Evolutionary conservation across 2,113 vertebrate species (phyloP), one percentile per base, ranked within the genome.

Genomic region (Electrona antarctica): DNA sequence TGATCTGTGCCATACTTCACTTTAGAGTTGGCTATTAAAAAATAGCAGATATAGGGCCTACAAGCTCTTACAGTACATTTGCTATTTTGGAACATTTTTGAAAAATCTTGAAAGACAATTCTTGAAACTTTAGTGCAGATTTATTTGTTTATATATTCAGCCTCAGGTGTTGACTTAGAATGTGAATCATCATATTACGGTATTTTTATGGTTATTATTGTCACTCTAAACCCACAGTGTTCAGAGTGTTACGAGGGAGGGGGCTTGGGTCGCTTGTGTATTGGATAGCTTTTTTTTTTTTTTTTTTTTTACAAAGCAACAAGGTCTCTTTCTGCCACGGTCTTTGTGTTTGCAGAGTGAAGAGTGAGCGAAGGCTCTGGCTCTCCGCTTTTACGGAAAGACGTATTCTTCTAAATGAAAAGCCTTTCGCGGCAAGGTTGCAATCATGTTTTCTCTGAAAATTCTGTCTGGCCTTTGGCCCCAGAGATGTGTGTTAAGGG

Each of bases 321-420:
- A 89, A 90, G 90, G 88, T 90, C 84, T 82, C 63, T 76, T 67
- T 67, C 54, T 76, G 79, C 76, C 47, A 4, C 9, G 59, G 77
- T 86, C 61, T 87, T 88, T 91, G 80, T 87, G 73, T n/a, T 7
- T 9, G 48, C 64, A 85, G 74, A 12, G 60, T 11, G 70, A 80
- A 64, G 76, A 64, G 59, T 84, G 76, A 82, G 77, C 57, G 77
- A 87, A 79, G 60, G 88, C 82, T 88, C 72, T 71, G 68, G 78
- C 79, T 83, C 84, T 77, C 73, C 33, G 33, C 69, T 85, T 69
- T 52, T 55, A 84, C 80, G 79, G 73, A 86, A 83, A 90, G 87
- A 87, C 89, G 78, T 80, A 86, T 88, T 85, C 89, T 91, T 91
- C 80, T 85, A 87, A 89, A 90, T 83, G 76, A 87, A 89, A 87